phyloP scores from a whole-genome alignment of 2,797 vertebrate genomes.

The Muscicapa striata region DNA sequence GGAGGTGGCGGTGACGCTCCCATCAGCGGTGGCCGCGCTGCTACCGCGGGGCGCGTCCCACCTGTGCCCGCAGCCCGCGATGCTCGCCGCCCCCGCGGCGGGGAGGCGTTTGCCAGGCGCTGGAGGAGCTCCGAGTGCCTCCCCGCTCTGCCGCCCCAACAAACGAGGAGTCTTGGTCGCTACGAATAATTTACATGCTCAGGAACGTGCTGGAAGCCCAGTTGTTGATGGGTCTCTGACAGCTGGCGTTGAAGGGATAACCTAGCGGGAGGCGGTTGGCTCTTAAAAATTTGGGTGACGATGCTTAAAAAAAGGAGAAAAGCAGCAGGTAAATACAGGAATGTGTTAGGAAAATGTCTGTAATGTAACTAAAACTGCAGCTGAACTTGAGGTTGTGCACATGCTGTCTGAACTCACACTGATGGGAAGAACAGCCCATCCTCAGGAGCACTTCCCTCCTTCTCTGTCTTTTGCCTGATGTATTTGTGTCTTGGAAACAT shows the following conservation, averaged over 20 bases:
- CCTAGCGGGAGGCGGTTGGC: neutral
- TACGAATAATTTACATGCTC: neutral
- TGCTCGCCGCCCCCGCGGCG: neutral
- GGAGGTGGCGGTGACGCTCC: neutral
- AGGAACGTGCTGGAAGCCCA: constrained; percentile 43
- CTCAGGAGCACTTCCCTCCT: neutral
- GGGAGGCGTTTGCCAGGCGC: neutral
- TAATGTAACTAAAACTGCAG: neutral
- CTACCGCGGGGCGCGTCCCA: neutral
- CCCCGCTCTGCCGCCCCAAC: neutral
- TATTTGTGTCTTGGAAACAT: neutral
- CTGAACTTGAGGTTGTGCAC: neutral
- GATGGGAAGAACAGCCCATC: neutral
- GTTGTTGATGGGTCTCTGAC: neutral
- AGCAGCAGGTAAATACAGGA: neutral
- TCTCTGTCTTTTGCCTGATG: neutral
- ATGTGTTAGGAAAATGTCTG: neutral
- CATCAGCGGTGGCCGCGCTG: neutral
- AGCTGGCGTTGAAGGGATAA: neutral
- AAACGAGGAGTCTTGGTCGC: neutral
- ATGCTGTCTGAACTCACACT: neutral
- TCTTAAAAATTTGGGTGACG: neutral
- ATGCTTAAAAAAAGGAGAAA: neutral
- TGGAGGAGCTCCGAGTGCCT: neutral
- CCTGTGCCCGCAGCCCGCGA: neutral